These are phyloP conservation scores for Cosmia pyralina DNA, from an alignment of 2,888 invertebrate species.

Conservation along the genomic window DNA sequence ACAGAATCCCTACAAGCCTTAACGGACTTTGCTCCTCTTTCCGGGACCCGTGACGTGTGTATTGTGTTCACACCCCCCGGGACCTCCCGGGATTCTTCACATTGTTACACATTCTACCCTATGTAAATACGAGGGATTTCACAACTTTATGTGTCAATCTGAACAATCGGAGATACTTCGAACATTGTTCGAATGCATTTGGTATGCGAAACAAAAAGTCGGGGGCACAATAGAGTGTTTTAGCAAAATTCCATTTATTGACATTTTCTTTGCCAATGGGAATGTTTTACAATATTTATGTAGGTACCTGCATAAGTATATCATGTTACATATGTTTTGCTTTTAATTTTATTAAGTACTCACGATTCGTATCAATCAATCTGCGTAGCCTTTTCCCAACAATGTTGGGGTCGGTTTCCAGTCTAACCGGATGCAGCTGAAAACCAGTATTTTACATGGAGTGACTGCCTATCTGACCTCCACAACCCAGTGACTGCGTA, in stretches of 20 bases:
- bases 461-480: too few relatives aligned
- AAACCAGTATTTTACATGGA: too few relatives aligned
- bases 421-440: too few relatives aligned
- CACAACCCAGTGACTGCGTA: too few relatives aligned
- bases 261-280: slow-evolving; percentile 19
- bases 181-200: slow-evolving; percentile 52
- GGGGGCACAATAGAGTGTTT: slow-evolving; percentile 34
- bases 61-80: slow-evolving; percentile 32
- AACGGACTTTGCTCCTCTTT: slow-evolving; percentile 31
- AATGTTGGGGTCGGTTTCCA: too few relatives aligned
- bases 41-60: slow-evolving; percentile 12
- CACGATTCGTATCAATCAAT: too few relatives aligned
- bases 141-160: slow-evolving; percentile 48
- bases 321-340: not conserved
- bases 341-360: not conserved
- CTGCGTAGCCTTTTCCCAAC: too few relatives aligned
- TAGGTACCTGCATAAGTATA: not conserved
- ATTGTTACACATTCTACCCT: slow-evolving; percentile 55
- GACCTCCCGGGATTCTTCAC: slow-evolving; percentile 28
- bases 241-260: slow-evolving; percentile 28
- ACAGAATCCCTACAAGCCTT: slow-evolving; percentile 4
- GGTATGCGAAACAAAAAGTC: slow-evolving; percentile 36
- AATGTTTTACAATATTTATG: slow-evolving; percentile 15
- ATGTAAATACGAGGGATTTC: slow-evolving; percentile 53
- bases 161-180: slow-evolving; percentile 40